Percentiles rank a stretch among this genome's conserved stretches.
phyloP scores from a whole-genome alignment of 2,888 invertebrate species.

The Eulithis testata region DNA sequence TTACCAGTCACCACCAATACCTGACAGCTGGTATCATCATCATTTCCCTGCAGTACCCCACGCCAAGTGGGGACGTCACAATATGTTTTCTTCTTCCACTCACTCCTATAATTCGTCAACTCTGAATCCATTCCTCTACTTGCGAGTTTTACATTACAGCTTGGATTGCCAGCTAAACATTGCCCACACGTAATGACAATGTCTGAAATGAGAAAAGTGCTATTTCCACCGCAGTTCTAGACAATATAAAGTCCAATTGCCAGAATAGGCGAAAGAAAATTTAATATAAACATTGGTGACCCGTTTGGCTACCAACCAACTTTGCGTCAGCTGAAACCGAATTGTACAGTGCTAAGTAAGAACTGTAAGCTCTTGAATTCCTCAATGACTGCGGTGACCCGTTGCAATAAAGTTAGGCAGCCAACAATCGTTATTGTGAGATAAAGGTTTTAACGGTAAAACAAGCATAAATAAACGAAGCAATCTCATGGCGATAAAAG shows the following conservation, averaged over 20 bases:
- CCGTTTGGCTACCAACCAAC: constrained; percentile 42
- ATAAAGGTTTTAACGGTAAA: constrained; percentile 25
- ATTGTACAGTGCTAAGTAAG: constrained; percentile 40
- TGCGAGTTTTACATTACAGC: no score
- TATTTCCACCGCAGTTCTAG: constrained; percentile 34
- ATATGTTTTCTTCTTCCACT: no score
- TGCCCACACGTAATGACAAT: constrained; percentile 1
- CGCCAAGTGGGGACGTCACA: no score
- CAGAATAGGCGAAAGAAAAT: constrained; percentile 36
- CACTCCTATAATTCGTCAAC: no score
- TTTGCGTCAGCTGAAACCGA: constrained; percentile 33
- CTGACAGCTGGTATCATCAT: no score
- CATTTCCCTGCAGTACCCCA: no score
- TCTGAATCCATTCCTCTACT: no score
- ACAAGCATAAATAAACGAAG: constrained; percentile 11
- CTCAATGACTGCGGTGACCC: constrained; percentile 34
- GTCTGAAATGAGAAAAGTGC: constrained; percentile 27
- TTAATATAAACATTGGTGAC: constrained; percentile 42
- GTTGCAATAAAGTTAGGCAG: constrained; percentile 36
- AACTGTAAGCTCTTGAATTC: constrained; percentile 35
- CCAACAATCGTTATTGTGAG: constrained; percentile 27
- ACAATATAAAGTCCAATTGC: constrained; percentile 37
- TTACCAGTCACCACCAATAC: no score
- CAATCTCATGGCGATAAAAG: constrained; percentile 21
- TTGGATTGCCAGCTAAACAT: no score